These are phyloP conservation scores for Dione juno DNA, from an alignment of 2,888 invertebrate genomes.

Conservation along the genomic window DNA sequence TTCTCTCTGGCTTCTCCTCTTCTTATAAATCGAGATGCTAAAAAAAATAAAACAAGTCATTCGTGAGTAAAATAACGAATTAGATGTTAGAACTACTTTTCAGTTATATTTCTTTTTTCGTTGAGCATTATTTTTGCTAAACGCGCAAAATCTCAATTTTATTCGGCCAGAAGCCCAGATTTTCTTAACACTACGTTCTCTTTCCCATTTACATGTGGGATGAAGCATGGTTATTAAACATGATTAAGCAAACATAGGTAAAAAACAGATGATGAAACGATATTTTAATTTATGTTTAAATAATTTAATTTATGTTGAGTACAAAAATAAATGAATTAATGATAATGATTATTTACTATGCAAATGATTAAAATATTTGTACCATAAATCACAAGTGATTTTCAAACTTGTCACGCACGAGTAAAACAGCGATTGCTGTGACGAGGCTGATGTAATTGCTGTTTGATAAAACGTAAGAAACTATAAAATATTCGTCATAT, in stretches of 20 bases:
- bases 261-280: too few species aligned
- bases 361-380: constrained; percentile 10
- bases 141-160: too few species aligned
- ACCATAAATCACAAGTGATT: neutral
- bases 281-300: too few species aligned
- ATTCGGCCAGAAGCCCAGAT: too few species aligned
- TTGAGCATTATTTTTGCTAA: too few species aligned
- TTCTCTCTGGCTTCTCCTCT: too few species aligned
- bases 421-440: constrained; percentile 8
- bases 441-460: constrained; percentile 18
- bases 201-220: too few species aligned
- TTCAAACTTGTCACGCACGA: constrained; percentile 11
- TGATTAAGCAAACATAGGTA: too few species aligned
- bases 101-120: neutral
- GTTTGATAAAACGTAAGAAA: constrained; percentile 28
- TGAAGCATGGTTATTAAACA: too few species aligned
- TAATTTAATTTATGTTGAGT: neutral
- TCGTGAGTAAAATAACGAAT: neutral
- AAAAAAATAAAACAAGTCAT: neutral
- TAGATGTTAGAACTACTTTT: neutral
- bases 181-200: too few species aligned
- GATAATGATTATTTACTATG: neutral
- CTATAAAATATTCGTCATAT: constrained; percentile 20
- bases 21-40: too few species aligned
- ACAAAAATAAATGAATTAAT: neutral